Base-by-base conservation (phyloP, 2,888 invertebrate genomes). In the Aphelenchoides bicaudatus region DNA sequence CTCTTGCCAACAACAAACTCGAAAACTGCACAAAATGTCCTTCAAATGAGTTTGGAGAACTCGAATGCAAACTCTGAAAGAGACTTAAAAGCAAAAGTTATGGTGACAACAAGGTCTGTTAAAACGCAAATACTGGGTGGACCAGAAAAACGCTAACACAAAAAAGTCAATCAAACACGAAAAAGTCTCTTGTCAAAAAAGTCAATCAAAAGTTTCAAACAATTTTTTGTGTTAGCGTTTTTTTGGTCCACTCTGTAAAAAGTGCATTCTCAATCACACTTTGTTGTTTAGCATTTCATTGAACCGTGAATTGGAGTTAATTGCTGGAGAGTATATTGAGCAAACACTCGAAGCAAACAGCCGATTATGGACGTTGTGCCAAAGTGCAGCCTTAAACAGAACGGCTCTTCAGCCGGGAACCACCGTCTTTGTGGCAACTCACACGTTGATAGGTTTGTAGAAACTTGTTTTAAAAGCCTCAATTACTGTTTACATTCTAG, bases 1-100 rank as follows among this genome's bases (percentile, higher is more conserved):
- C 56, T 76, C 1, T 58, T 82, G 61, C 79, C 81, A n/a, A 81
- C 81, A 8, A 62, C 68, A 21, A 75, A 73, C 59, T 70, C 71
- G 27, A 77, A 78, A 58, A 59, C 70, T 23, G 68, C 76, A 16
- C 75, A 78, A 60, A 78, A 77, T 53, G 69, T 73, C 34, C 68
- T 72, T 23, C 74, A 78, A 52, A 66, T 78, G 52, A 66, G 67
- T 38, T 63, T 80, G 49, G 67, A 73, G 51, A 64, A 66, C 8
- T n/a, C n/a, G n/a, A n/a, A n/a, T n/a, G 70, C 71, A 27, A 75
- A 78, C 21, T 51, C 62, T 2, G 71, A 70, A 6, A 50, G 57
- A 6, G 68, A 72, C 23, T 48, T 73, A 59, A 51, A 59, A 2
- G 76, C 74, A 2, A 65, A 65, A 50, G 75, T 77, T 19, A 73